phyloP scores from a whole-genome alignment of 1,140 invertebrate species.

The Brachionus manjavacas region DNA sequence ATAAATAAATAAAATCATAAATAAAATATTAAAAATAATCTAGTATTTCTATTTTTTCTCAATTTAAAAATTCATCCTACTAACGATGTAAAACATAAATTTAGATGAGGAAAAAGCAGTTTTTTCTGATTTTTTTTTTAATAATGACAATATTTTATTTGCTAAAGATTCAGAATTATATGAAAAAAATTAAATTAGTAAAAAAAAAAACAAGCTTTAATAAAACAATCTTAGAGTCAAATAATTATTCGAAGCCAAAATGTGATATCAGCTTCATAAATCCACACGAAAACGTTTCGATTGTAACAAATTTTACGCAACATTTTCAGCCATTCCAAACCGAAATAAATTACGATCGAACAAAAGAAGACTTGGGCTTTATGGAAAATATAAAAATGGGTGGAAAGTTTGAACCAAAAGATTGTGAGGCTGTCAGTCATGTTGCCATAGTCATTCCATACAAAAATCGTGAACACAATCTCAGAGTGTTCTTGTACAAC shows the following conservation, averaged over 20 bases:
- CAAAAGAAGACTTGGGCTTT: background rate
- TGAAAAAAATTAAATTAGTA: too few relatives aligned
- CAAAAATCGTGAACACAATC: slow-evolving; percentile 72
- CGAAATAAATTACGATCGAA: background rate
- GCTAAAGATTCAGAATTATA: too few relatives aligned
- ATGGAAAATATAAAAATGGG: background rate
- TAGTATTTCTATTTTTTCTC: too few relatives aligned
- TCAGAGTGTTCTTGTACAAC: slow-evolving; percentile 73
- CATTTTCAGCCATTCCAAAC: background rate
- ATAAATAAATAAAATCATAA: too few relatives aligned
- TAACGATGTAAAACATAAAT: too few relatives aligned
- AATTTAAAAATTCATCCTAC: too few relatives aligned
- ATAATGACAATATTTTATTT: too few relatives aligned
- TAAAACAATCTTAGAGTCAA: background rate
- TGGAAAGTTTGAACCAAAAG: background rate
- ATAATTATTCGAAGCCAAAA: background rate
- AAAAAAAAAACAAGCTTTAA: too few relatives aligned
- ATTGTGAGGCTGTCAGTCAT: background rate
- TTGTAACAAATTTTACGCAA: background rate
- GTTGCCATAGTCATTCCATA: slow-evolving; percentile 83
- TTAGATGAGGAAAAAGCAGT: too few relatives aligned
- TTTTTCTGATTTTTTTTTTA: too few relatives aligned
- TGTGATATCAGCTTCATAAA: background rate
- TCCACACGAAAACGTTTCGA: background rate
- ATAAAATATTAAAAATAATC: too few relatives aligned